Evolutionary conservation across 1,140 invertebrate genomes (phyloP).

Genomic region (Octopus bimaculoides): DNA sequence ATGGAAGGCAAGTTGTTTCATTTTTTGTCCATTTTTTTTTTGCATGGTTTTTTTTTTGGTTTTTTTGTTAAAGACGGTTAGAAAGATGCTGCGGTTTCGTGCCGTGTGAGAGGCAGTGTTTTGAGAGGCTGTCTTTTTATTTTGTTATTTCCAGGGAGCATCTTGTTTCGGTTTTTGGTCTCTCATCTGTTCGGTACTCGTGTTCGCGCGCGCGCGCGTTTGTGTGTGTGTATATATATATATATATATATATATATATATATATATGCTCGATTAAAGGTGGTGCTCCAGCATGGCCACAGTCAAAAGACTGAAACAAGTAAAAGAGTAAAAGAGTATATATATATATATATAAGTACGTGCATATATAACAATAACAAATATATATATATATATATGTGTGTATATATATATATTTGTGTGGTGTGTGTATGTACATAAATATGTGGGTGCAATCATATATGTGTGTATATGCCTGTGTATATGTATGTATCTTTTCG

Average conservation of each 20-base stretch:
- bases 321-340: no score
- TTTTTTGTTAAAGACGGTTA: no score
- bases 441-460: neutral
- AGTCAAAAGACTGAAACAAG: no score
- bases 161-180: no score
- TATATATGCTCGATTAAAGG: neutral
- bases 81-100: no score
- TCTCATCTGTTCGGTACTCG: neutral
- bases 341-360: neutral
- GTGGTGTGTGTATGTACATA: neutral
- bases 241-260: neutral
- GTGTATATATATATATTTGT: neutral
- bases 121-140: no score
- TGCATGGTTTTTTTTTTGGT: no score
- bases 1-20: no score
- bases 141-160: no score
- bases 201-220: neutral
- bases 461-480: neutral
- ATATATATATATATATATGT: conserved; percentile 13
- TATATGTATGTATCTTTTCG: neutral
- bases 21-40: no score
- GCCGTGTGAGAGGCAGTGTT: no score
- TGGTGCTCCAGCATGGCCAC: neutral
- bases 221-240: neutral
- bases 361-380: neutral